Evolutionary conservation across 2,888 invertebrate species (phyloP).

Genomic region (Leptopterna dolabrata): DNA sequence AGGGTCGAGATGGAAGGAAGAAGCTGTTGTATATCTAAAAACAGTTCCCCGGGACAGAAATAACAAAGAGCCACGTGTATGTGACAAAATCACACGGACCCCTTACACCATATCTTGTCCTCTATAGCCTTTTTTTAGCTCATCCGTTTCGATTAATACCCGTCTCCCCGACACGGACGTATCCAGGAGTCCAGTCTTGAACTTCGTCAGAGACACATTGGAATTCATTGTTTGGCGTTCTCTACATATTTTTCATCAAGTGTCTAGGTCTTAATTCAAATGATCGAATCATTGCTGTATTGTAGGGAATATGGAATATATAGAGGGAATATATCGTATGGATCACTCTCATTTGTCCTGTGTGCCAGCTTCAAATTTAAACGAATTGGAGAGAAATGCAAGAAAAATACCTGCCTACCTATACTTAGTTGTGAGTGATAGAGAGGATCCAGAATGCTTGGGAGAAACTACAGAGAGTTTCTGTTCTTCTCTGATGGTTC

Average conservation of each 20-base stretch:
- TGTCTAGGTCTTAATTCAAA: too few species aligned
- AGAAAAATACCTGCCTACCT: too few species aligned
- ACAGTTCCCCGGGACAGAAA: conserved; percentile 26
- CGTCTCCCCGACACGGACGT: background rate
- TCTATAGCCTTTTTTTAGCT: conserved; percentile 25
- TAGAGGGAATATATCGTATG: too few species aligned
- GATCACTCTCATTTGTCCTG: too few species aligned
- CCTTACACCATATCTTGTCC: conserved; percentile 39
- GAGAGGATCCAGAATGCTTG: too few species aligned
- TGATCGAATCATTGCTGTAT: too few species aligned
- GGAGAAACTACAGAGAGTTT: too few species aligned
- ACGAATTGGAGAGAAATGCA: too few species aligned
- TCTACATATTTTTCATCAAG: background rate
- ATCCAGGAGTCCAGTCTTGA: background rate
- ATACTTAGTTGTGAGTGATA: too few species aligned
- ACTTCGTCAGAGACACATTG: background rate
- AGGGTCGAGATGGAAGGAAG: conserved; percentile 13
- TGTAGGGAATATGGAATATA: too few species aligned
- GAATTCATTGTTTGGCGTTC: background rate
- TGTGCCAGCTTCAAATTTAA: too few species aligned
- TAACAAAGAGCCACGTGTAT: conserved; percentile 42
- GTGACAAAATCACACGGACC: conserved; percentile 41
- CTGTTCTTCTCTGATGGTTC: too few species aligned
- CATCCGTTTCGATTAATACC: conserved; percentile 32
- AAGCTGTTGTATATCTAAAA: conserved; percentile 44